Evolutionary conservation across 2,797 vertebrate species (phyloP), one percentile per base, ranked within the genome.

Genomic region (Craterocephalus amniculus): DNA sequence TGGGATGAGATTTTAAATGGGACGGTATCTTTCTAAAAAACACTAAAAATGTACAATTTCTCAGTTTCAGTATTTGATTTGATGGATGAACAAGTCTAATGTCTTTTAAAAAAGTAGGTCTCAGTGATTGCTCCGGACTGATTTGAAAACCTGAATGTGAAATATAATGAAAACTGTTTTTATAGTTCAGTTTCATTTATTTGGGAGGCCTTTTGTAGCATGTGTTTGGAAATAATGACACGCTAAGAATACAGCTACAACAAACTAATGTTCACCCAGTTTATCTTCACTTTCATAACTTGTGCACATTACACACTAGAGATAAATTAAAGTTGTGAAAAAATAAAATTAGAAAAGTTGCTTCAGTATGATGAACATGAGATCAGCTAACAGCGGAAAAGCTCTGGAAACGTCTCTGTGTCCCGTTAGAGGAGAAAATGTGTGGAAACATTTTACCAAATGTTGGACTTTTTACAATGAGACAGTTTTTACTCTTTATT

Each of bases 401-500:
- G 7, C 4, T 29, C 29, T 40, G 24, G 38, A 22, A 49, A 22
- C 26, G 58, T 62, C 26, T 55, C 22, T 54, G n/a, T 43, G 6
- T 48, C 12, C 58, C 38, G 5, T 29, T 16, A 48, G 16, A 36
- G 58, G 27, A 20, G 45, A 6, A 38, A 4, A 45, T 56, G 40
- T 68, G 43, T 48, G 58, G 66, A 49, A 51, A 14, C 20, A 52
- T 29, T 60, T 35, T 54, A 36, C 14, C 7, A 31, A 54, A 22
- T 3, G 27, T 29, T 29, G 16, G 43, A n/a, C 63, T 48, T 32
- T 59, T 55, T 1, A 0, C 27, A 22, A 36, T 18, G 38, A 69
- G 40, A 38, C 2, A 11, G 8, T 12, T 59, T 32, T 58, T 55
- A 9, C 45, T 65, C 35, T 55, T 55, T 55, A 43, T 48, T 22